Conservation (phyloP, 2,113 vertebrate genomes). For the Barbus barbus region DNA sequence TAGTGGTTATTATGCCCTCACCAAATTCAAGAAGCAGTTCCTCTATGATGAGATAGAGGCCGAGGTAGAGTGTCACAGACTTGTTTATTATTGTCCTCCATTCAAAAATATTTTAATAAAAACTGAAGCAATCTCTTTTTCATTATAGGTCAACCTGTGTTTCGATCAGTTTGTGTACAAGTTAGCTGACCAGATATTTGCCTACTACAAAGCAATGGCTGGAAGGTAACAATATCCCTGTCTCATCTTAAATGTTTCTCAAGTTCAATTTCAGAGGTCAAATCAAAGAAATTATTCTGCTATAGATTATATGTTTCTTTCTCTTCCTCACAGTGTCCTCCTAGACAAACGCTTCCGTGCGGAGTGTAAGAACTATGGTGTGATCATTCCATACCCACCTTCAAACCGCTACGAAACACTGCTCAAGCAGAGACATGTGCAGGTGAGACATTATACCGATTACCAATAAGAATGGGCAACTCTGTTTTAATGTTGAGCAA, state of each 20-base stretch:
- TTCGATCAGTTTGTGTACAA: conserved; percentile 99
- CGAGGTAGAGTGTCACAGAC: conserved; percentile 81
- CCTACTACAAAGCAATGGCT: conserved; percentile 99
- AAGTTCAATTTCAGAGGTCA: background rate
- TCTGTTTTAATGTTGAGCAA: background rate
- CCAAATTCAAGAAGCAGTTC: conserved; percentile 99
- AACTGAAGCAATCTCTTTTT: conserved; percentile 20
- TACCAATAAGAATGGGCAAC: background rate
- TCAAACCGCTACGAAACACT: conserved; percentile 82
- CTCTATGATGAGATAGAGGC: conserved; percentile 98
- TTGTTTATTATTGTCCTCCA: background rate
- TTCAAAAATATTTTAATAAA: background rate
- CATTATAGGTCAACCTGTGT: conserved; percentile 92
- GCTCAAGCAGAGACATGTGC: too few species aligned
- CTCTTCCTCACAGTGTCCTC: conserved; percentile 81
- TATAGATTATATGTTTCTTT: background rate
- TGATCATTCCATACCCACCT: conserved; percentile 97
- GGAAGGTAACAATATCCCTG: conserved; percentile 81
- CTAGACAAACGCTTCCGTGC: conserved; percentile 97
- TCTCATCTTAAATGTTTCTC: background rate
- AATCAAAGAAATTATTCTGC: background rate
- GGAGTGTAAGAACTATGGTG: conserved; percentile 98
- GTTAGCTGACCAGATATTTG: conserved; percentile 98
- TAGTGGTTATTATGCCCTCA: conserved; percentile 96
- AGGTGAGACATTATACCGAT: conserved; percentile 69